These are phyloP conservation scores for Nycteola revayana DNA, from an alignment of 2,888 invertebrate species.

Conservation along the genomic window DNA sequence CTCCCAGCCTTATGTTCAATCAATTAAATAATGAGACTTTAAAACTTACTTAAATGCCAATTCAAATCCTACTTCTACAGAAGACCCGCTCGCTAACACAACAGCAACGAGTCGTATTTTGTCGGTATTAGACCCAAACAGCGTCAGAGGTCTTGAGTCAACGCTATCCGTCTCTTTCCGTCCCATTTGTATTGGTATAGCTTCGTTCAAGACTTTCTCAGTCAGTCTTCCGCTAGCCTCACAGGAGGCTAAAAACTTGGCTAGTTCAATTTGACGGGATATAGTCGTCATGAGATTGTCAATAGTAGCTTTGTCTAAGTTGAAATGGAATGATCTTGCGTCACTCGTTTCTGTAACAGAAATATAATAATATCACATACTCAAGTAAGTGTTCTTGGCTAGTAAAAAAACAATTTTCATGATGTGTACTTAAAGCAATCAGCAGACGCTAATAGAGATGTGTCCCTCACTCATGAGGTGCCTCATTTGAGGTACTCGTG, in stretches of 20 bases:
- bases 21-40: no score
- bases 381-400: no score
- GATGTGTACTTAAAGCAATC: no score
- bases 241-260: slow-evolving; percentile 86
- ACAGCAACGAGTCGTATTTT: slow-evolving; percentile 87
- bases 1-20: no score
- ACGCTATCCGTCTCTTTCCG: slow-evolving; percentile 38
- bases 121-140: slow-evolving; percentile 87
- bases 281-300: slow-evolving; percentile 91
- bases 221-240: slow-evolving; percentile 80
- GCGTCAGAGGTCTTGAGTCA: slow-evolving; percentile 82
- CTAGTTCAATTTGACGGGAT: slow-evolving; percentile 90
- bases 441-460: no score
- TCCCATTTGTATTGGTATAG: slow-evolving; percentile 51
- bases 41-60: slow-evolving; percentile 86
- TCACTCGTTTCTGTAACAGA: slow-evolving; percentile 64
- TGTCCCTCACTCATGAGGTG: no score
- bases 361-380: no score
- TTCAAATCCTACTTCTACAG: slow-evolving; percentile 87
- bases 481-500: no score
- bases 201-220: slow-evolving; percentile 55
- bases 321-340: slow-evolving; percentile 84
- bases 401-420: no score
- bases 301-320: slow-evolving; percentile 86
- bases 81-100: slow-evolving; percentile 84